phyloP scores from a whole-genome alignment of 2,888 invertebrate genomes.

The Rhagophthalmus giganteus region DNA sequence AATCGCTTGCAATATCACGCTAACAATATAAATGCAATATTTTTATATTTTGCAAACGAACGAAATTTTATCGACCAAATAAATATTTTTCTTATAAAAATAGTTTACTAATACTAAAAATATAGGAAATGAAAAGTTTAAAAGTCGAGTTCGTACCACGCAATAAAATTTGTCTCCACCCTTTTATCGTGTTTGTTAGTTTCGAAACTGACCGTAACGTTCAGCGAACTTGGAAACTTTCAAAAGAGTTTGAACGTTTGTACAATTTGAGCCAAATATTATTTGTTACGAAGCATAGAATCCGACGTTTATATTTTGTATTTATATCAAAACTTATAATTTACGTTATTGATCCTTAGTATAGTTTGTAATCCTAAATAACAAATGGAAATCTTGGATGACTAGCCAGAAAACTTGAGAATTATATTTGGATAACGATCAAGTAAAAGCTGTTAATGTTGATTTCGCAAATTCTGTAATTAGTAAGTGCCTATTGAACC shows the following conservation, averaged over 20 bases:
- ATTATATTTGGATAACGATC: slow-evolving; percentile 12
- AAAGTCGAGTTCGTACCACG: slow-evolving; percentile 36
- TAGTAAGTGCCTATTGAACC: slow-evolving; percentile 22
- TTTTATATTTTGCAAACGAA: too few species aligned
- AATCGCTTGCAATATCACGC: too few species aligned
- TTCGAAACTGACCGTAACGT: slow-evolving; percentile 41
- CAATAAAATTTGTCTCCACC: slow-evolving; percentile 39
- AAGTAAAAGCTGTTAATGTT: slow-evolving; percentile 15
- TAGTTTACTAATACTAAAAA: slow-evolving; percentile 2
- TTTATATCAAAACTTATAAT: slow-evolving; percentile 7
- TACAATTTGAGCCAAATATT: slow-evolving; percentile 20
- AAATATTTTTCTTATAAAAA: neutral
- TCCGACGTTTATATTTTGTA: slow-evolving; percentile 12
- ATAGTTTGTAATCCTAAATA: slow-evolving; percentile 2
- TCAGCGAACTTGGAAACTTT: slow-evolving; percentile 32
- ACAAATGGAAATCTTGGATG: slow-evolving; percentile 3
- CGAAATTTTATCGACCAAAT: neutral
- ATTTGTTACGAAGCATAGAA: slow-evolving; percentile 12
- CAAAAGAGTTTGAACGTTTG: slow-evolving; percentile 19
- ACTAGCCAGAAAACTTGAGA: slow-evolving; percentile 7
- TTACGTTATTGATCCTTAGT: slow-evolving; percentile 4
- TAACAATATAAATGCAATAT: too few species aligned
- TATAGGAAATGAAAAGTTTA: slow-evolving; percentile 31
- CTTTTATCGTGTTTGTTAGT: slow-evolving; percentile 25
- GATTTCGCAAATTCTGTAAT: slow-evolving; percentile 20